Percentiles rank a stretch among this genome's conserved stretches.
Evolutionary conservation across 2,888 invertebrate species (phyloP).

Genomic region (Sphaerophoria taeniata): DNA sequence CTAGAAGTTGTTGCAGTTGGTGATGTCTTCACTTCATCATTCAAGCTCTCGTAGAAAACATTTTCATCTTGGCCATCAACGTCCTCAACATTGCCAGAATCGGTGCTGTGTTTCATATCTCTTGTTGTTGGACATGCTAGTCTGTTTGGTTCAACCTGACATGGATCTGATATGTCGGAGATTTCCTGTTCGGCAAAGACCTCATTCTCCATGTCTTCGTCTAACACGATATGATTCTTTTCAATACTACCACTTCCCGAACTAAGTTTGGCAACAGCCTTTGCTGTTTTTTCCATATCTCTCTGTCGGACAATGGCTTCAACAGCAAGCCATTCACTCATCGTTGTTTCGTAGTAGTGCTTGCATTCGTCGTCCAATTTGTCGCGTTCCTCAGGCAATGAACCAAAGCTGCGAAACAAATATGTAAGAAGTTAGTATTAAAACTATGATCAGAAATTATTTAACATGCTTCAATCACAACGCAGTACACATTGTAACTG

Average conservation of each 20-base stretch:
- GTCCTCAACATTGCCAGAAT: constrained; percentile 82
- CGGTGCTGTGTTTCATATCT: constrained; percentile 82
- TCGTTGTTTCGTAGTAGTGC: constrained; percentile 93
- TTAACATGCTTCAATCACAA: no score
- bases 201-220: constrained; percentile 85
- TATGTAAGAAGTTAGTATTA: no score
- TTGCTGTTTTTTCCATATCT: constrained; percentile 92
- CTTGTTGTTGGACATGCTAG: constrained; percentile 80
- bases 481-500: no score
- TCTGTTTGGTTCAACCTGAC: constrained; percentile 81
- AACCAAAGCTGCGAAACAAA: constrained; percentile 87
- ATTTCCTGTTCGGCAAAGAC: constrained; percentile 84
- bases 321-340: constrained; percentile 98
- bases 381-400: constrained; percentile 86
- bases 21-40: constrained; percentile 1
- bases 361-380: constrained; percentile 88
- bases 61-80: constrained; percentile 80
- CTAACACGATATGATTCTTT: constrained; percentile 83
- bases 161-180: constrained; percentile 84
- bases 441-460: constrained; percentile 64
- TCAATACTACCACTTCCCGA: constrained; percentile 87
- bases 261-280: constrained; percentile 92
- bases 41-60: constrained; percentile 57
- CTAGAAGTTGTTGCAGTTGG: background rate
- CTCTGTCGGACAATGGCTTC: constrained; percentile 94